Percentiles rank a stretch among this genome's conserved stretches.
These are phyloP conservation scores for Onthophagus sagittarius DNA, from an alignment of 2,888 invertebrate genomes.

Conservation along the genomic window DNA sequence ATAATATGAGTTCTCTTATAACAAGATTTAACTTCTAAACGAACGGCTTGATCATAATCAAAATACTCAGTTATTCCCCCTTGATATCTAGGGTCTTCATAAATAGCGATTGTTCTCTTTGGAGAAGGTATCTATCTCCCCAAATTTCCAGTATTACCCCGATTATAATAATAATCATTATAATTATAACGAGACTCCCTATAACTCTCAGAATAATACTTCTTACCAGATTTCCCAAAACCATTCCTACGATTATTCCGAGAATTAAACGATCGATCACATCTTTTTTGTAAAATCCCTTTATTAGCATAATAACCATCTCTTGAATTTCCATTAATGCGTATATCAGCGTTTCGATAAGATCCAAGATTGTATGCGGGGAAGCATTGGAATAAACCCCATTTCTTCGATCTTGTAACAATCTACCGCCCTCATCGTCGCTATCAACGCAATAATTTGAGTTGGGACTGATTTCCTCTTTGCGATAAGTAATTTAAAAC, in stretches of 20 bases:
- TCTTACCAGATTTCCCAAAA: constrained; percentile 22
- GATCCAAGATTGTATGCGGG: constrained; percentile 35
- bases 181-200: constrained; percentile 19
- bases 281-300: constrained; percentile 37
- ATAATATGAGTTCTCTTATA: background rate
- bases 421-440: constrained; percentile 48
- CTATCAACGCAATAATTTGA: constrained; percentile 66
- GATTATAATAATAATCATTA: constrained; percentile 23
- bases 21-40: constrained; percentile 9
- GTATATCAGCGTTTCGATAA: constrained; percentile 35
- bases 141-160: constrained; percentile 15
- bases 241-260: constrained; percentile 29
- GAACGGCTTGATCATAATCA: constrained; percentile 20
- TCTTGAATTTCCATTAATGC: constrained; percentile 37
- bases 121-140: constrained; percentile 10
- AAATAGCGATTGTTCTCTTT: constrained; percentile 43
- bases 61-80: constrained; percentile 19
- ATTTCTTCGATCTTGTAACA: constrained; percentile 38
- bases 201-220: constrained; percentile 32
- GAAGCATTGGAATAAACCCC: constrained; percentile 36
- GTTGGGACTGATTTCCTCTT: constrained; percentile 66
- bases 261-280: constrained; percentile 32
- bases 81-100: constrained; percentile 43
- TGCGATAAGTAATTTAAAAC: constrained; percentile 66
- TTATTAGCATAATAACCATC: constrained; percentile 40